Evolutionary conservation across 2,797 vertebrate genomes (phyloP), one percentile per base, ranked within the genome.

Genomic region (Rhabdomys pumilio): DNA sequence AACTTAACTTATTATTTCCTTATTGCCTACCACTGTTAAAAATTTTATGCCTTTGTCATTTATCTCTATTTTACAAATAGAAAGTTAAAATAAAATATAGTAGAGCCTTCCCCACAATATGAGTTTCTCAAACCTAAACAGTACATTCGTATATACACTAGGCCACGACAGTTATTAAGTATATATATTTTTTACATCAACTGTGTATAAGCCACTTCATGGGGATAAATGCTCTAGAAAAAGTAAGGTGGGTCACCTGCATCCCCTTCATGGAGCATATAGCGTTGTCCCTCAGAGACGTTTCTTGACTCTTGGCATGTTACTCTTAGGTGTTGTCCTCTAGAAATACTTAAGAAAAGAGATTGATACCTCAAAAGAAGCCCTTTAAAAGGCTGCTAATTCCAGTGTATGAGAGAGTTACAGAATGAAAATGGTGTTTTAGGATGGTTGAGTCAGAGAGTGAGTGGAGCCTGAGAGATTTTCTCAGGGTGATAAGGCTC

Each of bases 401-500:
- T 83, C 1, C 44, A 26, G 29, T 31, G 38, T 22, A 82, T 83
- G 57, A 22, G 53, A 50, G 86, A 92, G 44, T 73, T 69, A 10
- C 50, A 82, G 85, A 59, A n/a, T 29, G 76, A 69, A 92, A 67
- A 50, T 12, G n/a, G 82, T 34, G 1, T 89, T 93, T 95, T 72
- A 84, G 93, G 88, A 92, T 85, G 92, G 95, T 73, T 95, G 94
- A 96, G 90, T 96, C 92, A 95, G 87, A 86, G 81, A 59, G 34
- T 31, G 1, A 34, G 31, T 31, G 47, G 91, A 53, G 63, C 67
- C 3, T 8, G 79, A 85, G 85, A 96, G 95, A 94, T 96, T 95
- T 97, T 96, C 97, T 97, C 95, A 96, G 73, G 92, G 73, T 41
- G 96, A 86, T 94, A 92, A 96, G 92, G 50, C 29, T 38, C 34